A percentile compares a stretch with the other conserved stretches of the same genome.
Conservation (phyloP, 2,113 vertebrate species). For the Lanius collurio region DNA sequence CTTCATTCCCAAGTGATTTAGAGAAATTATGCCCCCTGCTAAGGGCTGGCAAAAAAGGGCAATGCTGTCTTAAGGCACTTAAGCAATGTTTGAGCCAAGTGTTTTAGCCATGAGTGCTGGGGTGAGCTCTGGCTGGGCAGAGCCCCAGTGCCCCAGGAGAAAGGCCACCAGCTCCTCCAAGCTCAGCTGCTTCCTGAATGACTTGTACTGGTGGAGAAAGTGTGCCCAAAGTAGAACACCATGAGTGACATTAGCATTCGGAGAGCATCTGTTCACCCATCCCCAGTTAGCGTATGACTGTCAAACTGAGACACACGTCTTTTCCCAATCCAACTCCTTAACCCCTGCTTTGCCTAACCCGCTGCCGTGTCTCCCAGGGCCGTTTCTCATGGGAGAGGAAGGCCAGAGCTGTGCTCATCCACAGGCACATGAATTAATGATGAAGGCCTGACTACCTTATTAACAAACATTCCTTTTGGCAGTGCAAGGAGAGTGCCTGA, state of each 20-base stretch:
- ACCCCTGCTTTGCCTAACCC: slow-evolving; percentile 55
- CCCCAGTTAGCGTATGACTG: slow-evolving; percentile 59
- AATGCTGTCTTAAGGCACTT: neutral
- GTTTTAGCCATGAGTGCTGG: fast-evolving
- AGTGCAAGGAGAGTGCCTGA: neutral
- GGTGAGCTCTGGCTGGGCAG: neutral
- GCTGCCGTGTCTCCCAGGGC: neutral
- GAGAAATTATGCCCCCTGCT: neutral
- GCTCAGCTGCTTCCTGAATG: slow-evolving; percentile 14
- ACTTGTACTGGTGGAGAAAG: slow-evolving; percentile 56
- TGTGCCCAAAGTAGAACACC: slow-evolving; percentile 63
- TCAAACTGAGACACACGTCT: slow-evolving; percentile 60
- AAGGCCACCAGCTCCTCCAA: neutral
- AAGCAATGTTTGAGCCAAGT: neutral
- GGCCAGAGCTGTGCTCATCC: neutral
- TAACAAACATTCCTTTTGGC: neutral
- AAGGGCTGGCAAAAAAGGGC: neutral
- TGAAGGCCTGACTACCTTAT: neutral
- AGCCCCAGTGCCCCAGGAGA: neutral
- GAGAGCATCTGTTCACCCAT: slow-evolving; percentile 68
- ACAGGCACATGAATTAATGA: neutral
- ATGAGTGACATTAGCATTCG: slow-evolving; percentile 64
- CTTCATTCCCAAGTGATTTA: neutral
- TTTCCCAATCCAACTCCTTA: slow-evolving; percentile 64
- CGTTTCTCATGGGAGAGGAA: neutral